A percentile compares a stretch with the other conserved stretches of the same genome.
Evolutionary conservation across 1,140 invertebrate species (phyloP).

Genomic region (Pseudomyrmex dendroicus): DNA sequence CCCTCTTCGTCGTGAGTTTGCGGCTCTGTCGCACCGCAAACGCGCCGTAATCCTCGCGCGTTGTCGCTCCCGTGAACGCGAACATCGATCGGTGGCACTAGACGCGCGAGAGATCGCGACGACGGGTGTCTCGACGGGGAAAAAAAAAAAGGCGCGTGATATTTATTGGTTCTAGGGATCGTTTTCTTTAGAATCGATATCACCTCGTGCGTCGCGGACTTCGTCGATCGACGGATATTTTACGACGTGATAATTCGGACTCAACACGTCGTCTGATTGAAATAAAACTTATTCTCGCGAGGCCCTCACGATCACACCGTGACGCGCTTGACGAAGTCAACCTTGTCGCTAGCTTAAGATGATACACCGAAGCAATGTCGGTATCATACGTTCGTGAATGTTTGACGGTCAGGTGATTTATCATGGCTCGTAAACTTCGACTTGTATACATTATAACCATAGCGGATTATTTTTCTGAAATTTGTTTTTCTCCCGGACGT

Average conservation of each 20-base stretch:
- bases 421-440: conserved; percentile 23
- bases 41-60: conserved; percentile 61
- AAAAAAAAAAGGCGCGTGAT: neutral
- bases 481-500: too few relatives aligned
- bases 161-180: too few relatives aligned
- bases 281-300: conserved; percentile 11
- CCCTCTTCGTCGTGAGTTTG: conserved; percentile 53
- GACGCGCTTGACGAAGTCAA: neutral
- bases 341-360: neutral
- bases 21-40: conserved; percentile 51
- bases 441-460: neutral
- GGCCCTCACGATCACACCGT: neutral
- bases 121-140: neutral
- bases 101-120: neutral
- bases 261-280: conserved; percentile 1
- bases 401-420: neutral
- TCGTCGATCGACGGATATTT: conserved; percentile 21
- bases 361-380: neutral
- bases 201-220: neutral
- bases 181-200: conserved; percentile 40
- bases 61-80: conserved; percentile 45
- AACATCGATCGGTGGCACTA: conserved; percentile 19
- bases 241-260: conserved; percentile 35
- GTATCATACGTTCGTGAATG: neutral
- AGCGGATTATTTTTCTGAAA: conserved; percentile 5